Evolutionary conservation across 2,888 invertebrate species (phyloP).

Genomic region (Drosophila tanythrix): DNA sequence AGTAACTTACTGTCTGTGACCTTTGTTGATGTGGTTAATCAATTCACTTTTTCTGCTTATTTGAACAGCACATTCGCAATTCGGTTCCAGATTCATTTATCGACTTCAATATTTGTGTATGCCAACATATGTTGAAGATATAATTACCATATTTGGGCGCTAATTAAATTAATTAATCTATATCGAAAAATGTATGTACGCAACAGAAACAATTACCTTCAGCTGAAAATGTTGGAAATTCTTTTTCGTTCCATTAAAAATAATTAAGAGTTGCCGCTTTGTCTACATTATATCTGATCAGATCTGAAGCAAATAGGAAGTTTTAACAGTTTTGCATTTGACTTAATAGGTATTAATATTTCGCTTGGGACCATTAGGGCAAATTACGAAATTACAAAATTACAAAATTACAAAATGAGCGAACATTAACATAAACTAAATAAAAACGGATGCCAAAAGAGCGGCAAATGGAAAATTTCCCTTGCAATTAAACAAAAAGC

Average conservation of each 20-base stretch:
- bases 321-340: constrained; percentile 34
- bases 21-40: background rate
- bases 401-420: constrained; percentile 42
- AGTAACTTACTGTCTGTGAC: background rate
- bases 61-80: background rate
- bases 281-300: constrained; percentile 18
- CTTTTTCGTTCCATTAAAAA: background rate
- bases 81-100: background rate
- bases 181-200: background rate
- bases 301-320: constrained; percentile 28
- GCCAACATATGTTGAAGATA: background rate
- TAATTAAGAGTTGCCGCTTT: constrained; percentile 10
- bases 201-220: background rate
- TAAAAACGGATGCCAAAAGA: constrained; percentile 49
- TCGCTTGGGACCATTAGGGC: constrained; percentile 41
- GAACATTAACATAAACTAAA: constrained; percentile 55
- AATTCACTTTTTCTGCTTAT: background rate
- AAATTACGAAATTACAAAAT: constrained; percentile 33
- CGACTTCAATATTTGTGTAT: background rate
- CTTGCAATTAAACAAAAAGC: constrained; percentile 64
- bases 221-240: background rate
- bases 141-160: background rate
- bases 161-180: background rate
- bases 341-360: constrained; percentile 42
- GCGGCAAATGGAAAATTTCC: constrained; percentile 54